phyloP scores from a whole-genome alignment of 2,113 vertebrate genomes.

The Pseudolaguvia tuberculata region DNA sequence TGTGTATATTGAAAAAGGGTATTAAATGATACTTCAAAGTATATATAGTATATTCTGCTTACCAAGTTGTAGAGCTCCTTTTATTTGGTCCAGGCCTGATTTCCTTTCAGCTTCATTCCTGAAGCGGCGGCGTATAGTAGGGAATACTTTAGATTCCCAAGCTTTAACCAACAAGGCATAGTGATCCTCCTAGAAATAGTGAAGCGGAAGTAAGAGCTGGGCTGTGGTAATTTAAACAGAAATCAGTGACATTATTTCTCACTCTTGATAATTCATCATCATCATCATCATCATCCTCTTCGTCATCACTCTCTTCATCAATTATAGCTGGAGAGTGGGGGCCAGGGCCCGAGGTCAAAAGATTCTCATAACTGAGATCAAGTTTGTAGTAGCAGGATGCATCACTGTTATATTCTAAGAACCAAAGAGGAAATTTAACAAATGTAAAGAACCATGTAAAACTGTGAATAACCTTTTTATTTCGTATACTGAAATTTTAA shows the following conservation, averaged over 20 bases:
- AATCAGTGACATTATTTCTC: constrained; percentile 39
- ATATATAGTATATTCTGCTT: constrained; percentile 34
- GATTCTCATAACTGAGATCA: constrained; percentile 93
- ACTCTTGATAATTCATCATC: constrained; percentile 93
- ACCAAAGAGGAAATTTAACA: constrained; percentile 39
- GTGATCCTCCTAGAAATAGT: constrained; percentile 82
- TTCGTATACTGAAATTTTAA: background rate
- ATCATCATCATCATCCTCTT: constrained; percentile 89
- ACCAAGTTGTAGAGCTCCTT: constrained; percentile 95
- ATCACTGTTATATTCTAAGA: constrained; percentile 90
- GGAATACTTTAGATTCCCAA: constrained; percentile 98
- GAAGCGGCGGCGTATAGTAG: constrained; percentile 94
- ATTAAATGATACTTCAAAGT: background rate
- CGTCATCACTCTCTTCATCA: constrained; percentile 93
- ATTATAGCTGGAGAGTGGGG: constrained; percentile 86
- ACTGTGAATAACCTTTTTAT: background rate
- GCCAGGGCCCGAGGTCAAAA: constrained; percentile 89
- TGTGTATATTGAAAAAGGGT: background rate
- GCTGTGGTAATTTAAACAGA: background rate
- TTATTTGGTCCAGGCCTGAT: constrained; percentile 96
- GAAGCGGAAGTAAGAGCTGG: background rate
- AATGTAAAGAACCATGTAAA: background rate
- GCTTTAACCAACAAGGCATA: constrained; percentile 95
- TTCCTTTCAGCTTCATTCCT: constrained; percentile 97
- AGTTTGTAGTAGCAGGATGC: constrained; percentile 92